These are phyloP conservation scores for Acanthornis magna DNA, from an alignment of 2,797 vertebrate genomes.

Conservation along the genomic window DNA sequence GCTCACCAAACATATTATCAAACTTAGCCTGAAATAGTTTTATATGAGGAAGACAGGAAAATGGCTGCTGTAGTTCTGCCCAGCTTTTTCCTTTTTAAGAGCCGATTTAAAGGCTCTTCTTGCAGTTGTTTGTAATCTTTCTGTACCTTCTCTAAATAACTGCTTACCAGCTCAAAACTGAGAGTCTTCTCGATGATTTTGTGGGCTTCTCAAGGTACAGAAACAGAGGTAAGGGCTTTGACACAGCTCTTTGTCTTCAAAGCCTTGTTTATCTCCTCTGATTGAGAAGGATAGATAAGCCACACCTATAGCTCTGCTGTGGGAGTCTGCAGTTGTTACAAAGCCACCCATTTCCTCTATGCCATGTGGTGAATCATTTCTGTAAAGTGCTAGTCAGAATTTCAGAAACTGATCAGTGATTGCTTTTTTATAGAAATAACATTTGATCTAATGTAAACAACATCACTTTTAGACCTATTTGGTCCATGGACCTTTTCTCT, in stretches of 20 bases:
- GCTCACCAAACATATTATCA: not conserved
- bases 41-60: not conserved
- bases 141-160: not conserved
- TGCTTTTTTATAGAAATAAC: not conserved
- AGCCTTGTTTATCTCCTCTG: not conserved
- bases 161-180: not conserved
- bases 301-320: not conserved
- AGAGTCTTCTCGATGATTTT: not conserved
- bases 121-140: not conserved
- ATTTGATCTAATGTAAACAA: not conserved
- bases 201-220: not conserved
- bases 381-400: not conserved
- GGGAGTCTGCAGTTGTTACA: not conserved
- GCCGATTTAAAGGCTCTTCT: not conserved
- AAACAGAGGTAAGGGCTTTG: not conserved
- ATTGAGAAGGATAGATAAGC: not conserved
- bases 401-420: not conserved
- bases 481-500: not conserved
- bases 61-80: not conserved
- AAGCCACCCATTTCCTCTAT: slow-evolving; percentile 16
- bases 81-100: not conserved
- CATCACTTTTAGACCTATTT: not conserved
- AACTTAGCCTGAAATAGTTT: not conserved
- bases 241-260: not conserved
- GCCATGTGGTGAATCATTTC: not conserved